Evolutionary conservation across 2,888 invertebrate species (phyloP), one percentile per base, ranked within the genome.

Genomic region (Tortricodes alternella): DNA sequence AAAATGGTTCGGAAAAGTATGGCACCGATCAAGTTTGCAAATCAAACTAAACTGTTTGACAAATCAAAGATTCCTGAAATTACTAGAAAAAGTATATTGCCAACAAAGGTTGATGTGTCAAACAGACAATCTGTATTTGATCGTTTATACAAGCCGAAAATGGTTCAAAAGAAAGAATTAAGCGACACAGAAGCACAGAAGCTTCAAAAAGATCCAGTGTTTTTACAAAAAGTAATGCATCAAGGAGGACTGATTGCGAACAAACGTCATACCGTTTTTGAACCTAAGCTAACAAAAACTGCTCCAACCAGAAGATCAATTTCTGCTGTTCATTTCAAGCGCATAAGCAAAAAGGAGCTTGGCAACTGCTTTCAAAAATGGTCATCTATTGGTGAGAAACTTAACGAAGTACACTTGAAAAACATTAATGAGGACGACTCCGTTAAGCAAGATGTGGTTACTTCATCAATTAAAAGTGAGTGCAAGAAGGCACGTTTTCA

Each of bases 261-360:
- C 11, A 83, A 80, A 53, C 67, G 83, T 9, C 76, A 79, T 9
- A 79, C 85, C 0, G 62, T 77, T 0, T 78, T 77, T 46, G 77
- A 80, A 0, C 52, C 38, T 0, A 74, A 73, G 24, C 60, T 67
- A 0, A 65, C 68, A 46, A 51, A 61, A 2, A 57, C 46, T 0
- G 27, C 53, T 0, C 80, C 76, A 0, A 77, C 80, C 0, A 73
- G 91, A 11, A 68, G 91, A 29, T 91, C 91, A 0, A 85, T 92
- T 50, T 91, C 91, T 0, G 90, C 91, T 0, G 84, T 91, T 0
- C 91, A 91, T 62, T 86, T 91, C 3, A 91, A 88, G 58, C 67
- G 80, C 3, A 75, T 89, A 2, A 76, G 71, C 15, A 83, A 83
- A 51, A 76, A 62, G 15, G 88, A 88, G 61, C 60, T 83, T 0